phyloP scores from a whole-genome alignment of 2,113 vertebrate genomes.

The Trinectes maculatus region DNA sequence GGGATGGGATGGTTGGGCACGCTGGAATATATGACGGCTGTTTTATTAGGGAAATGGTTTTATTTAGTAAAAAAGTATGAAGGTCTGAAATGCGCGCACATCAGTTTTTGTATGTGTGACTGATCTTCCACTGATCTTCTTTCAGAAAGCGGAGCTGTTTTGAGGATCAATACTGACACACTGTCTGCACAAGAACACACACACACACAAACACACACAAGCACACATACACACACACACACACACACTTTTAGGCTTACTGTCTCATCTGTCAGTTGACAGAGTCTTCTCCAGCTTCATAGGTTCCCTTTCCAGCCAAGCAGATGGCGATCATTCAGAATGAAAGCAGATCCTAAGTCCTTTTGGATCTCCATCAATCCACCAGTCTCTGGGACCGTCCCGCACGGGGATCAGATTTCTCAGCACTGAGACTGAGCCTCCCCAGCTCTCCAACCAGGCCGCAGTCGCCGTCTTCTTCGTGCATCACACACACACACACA shows the following conservation, averaged over 20 bases:
- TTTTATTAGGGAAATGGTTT: slow-evolving; percentile 36
- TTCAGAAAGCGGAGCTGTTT: slow-evolving; percentile 73
- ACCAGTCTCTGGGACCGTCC: slow-evolving; percentile 56
- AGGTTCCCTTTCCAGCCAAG: slow-evolving; percentile 67
- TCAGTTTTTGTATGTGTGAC: slow-evolving; percentile 27
- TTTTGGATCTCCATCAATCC: slow-evolving; percentile 76
- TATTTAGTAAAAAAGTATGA: slow-evolving; percentile 16
- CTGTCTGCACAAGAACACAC: slow-evolving; percentile 54
- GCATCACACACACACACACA: neutral
- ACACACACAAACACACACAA: slow-evolving; percentile 35
- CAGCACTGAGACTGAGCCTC: slow-evolving; percentile 34
- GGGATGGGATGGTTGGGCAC: slow-evolving; percentile 16
- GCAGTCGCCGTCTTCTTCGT: slow-evolving; percentile 1
- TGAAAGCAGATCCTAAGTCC: slow-evolving; percentile 79
- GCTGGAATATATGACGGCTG: slow-evolving; percentile 49
- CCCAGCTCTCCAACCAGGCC: slow-evolving; percentile 21
- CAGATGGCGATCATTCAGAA: slow-evolving; percentile 79
- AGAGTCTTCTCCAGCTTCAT: slow-evolving; percentile 64
- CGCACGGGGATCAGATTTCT: slow-evolving; percentile 59
- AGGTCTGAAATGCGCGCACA: slow-evolving; percentile 4
- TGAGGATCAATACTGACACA: slow-evolving; percentile 71
- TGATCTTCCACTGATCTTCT: slow-evolving; percentile 68
- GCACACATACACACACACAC: slow-evolving; percentile 31
- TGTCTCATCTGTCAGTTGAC: slow-evolving; percentile 74
- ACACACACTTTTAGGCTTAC: slow-evolving; percentile 44